Evolutionary conservation across 2,113 vertebrate species (phyloP).

Genomic region (Peromyscus leucopus): DNA sequence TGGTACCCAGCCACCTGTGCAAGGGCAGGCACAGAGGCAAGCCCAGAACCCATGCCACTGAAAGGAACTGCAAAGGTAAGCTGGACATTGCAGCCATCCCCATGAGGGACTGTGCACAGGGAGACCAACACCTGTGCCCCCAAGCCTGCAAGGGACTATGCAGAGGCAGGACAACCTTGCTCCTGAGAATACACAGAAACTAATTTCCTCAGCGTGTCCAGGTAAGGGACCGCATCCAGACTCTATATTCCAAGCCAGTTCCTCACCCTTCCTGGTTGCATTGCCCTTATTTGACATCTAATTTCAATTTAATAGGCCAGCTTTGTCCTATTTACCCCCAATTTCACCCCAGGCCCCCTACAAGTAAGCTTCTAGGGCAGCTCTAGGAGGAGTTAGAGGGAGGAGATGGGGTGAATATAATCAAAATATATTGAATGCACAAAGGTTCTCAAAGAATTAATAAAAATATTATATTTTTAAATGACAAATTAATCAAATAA

Average conservation of each 20-base stretch:
- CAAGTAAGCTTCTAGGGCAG: not conserved
- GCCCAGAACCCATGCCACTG: not conserved
- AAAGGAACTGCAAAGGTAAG: not conserved
- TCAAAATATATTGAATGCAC: not conserved
- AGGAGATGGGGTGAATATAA: rapidly evolving
- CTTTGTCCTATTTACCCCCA: not conserved
- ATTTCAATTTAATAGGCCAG: not conserved
- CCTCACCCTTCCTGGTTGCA: not conserved
- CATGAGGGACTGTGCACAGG: too few relatives aligned
- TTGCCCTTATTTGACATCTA: not conserved
- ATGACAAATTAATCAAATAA: not conserved
- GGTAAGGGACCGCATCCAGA: not conserved
- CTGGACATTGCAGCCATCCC: not conserved
- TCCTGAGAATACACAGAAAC: not conserved
- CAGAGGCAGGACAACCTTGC: not conserved
- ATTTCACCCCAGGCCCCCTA: not conserved
- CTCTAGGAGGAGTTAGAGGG: not conserved
- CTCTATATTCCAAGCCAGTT: too few relatives aligned
- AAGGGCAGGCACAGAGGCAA: not conserved
- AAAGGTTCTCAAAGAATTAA: not conserved
- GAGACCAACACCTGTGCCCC: not conserved
- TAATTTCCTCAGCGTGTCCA: not conserved
- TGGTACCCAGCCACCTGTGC: not conserved
- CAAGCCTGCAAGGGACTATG: not conserved
- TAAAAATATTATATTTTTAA: not conserved